A percentile compares a stretch with the other conserved stretches of the same genome.
phyloP scores from a whole-genome alignment of 2,888 invertebrate species.

The Drosophila ustulata region DNA sequence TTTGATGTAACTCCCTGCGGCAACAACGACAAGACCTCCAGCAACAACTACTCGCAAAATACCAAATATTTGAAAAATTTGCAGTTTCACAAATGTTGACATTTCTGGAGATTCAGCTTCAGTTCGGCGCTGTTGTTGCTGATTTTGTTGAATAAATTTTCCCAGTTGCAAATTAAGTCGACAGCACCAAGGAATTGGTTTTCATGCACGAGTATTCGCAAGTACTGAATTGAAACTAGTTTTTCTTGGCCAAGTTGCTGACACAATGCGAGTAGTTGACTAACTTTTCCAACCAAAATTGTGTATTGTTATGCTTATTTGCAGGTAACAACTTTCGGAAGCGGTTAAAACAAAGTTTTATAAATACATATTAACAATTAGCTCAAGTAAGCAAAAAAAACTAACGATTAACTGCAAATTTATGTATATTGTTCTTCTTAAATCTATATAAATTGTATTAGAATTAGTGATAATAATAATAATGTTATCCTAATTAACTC shows the following conservation, averaged over 20 bases:
- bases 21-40: slow-evolving; percentile 31
- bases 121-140: slow-evolving; percentile 11
- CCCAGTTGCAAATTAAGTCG: slow-evolving; percentile 57
- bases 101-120: slow-evolving; percentile 42
- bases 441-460: slow-evolving; percentile 29
- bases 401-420: slow-evolving; percentile 5
- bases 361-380: slow-evolving; percentile 19
- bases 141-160: slow-evolving; percentile 21
- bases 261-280: slow-evolving; percentile 62
- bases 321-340: slow-evolving; percentile 34
- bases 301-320: slow-evolving; percentile 42
- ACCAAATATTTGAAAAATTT: slow-evolving; percentile 70
- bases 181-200: slow-evolving; percentile 46
- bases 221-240: slow-evolving; percentile 43
- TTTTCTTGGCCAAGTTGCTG: slow-evolving; percentile 60
- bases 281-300: slow-evolving; percentile 39
- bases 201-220: slow-evolving; percentile 23
- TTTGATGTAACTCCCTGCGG: slow-evolving; percentile 59
- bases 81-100: slow-evolving; percentile 67
- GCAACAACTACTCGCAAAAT: slow-evolving; percentile 44
- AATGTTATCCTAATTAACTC: not conserved
- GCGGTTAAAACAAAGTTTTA: slow-evolving; percentile 36
- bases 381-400: slow-evolving; percentile 25
- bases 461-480: slow-evolving; percentile 6
- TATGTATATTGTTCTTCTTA: slow-evolving; percentile 23